phyloP scores from a whole-genome alignment of 2,797 vertebrate species.

The Sebastes dallii region DNA sequence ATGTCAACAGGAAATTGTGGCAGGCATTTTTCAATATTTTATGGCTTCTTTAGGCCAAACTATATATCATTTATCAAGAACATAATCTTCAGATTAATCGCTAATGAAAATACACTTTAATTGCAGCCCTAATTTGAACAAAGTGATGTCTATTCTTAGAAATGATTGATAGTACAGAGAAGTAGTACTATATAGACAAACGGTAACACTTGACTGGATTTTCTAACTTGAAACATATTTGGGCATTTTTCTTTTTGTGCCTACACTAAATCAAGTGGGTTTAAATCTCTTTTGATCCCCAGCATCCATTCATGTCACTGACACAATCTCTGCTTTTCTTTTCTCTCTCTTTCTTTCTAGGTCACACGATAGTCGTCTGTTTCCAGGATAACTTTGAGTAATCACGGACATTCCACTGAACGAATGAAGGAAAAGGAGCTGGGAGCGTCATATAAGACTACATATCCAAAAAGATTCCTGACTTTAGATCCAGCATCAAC shows the following conservation, averaged over 20 bases:
- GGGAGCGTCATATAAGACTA: constrained; percentile 50
- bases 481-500: constrained; percentile 63
- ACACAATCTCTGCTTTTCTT: background rate
- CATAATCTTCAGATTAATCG: background rate
- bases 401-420: constrained; percentile 67
- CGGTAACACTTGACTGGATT: background rate
- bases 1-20: background rate
- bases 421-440: constrained; percentile 27
- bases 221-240: background rate
- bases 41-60: background rate
- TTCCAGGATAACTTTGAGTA: constrained; percentile 51
- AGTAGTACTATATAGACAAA: background rate
- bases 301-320: constrained; percentile 5
- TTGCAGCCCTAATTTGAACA: background rate
- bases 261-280: background rate
- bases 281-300: constrained; percentile 4
- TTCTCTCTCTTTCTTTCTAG: constrained; percentile 64
- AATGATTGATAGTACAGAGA: background rate
- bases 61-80: background rate
- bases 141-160: background rate
- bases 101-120: background rate
- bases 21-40: background rate
- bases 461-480: constrained; percentile 58
- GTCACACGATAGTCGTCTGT: constrained; percentile 83
- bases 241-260: background rate